Base-by-base conservation (phyloP, 2,888 invertebrate genomes). In the Fragum whitleyi region DNA sequence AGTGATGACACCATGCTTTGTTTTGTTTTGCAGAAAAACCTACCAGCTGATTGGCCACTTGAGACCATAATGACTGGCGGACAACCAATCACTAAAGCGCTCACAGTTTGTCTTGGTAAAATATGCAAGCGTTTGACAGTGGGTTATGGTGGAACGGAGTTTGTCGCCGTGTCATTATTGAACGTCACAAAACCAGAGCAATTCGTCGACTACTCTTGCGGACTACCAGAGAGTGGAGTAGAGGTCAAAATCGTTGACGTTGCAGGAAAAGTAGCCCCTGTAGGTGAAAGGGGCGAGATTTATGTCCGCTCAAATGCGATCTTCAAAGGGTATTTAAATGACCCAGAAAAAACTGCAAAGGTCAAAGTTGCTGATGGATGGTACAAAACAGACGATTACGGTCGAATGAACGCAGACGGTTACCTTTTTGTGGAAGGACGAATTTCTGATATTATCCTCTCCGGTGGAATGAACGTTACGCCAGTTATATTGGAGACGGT, bases 351-450 rank as follows among this genome's bases (percentile, higher is more conserved):
- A 59, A 72, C 72, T 9, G 28, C 32, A 11, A 19, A 32, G 14
- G 72, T 61, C 19, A 39, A 62, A 21, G 61, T 42, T 9, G 32
- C 29, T 7, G 73, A 73, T 51, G 62, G 73, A 2, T 73, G 73
- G 73, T 73, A 62, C 73, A 61, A 51, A 62, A 62, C 73, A 7
- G 73, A 62, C 21, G 73, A 73, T 19, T 61, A 32, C 28, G 61
- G 61, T n/a, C 16, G 32, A 7, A 61, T 61, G 61, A 61, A 65
- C 26, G 11, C 36, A 9, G 70, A 70, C 11, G 57, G 57, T 0
- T 36, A 21, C 29, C 21, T 70, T 1, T 70, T 70, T 36, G 57
- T 70, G 9, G 57, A 55, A 23, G 57, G 70, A 32, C 32, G 61
- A 2, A 32, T 61, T n/a, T 61, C 61, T 21, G 61, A 61, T 61